These are phyloP conservation scores for Linyphia triangularis DNA, from an alignment of 2,888 invertebrate species.

Conservation along the genomic window DNA sequence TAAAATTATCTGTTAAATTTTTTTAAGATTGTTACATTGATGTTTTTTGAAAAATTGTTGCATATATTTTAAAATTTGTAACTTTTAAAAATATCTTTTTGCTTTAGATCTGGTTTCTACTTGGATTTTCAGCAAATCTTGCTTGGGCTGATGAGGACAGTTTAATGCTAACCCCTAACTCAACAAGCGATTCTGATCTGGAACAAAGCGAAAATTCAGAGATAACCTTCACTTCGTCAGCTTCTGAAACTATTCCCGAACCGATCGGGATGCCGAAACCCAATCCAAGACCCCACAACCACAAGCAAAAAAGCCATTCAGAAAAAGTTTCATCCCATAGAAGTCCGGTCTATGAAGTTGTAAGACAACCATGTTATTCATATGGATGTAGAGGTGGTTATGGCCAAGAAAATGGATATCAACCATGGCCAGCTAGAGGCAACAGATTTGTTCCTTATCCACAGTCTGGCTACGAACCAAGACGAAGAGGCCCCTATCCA, in stretches of 20 bases:
- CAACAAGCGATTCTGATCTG: constrained; percentile 15
- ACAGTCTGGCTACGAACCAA: constrained; percentile 14
- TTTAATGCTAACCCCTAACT: neutral
- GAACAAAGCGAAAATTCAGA: constrained; percentile 34
- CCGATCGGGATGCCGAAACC: constrained; percentile 56
- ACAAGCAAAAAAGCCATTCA: constrained; percentile 36
- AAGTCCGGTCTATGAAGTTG: constrained; percentile 61
- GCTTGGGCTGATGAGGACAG: constrained; percentile 40
- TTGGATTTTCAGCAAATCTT: neutral
- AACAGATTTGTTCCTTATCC: constrained; percentile 58
- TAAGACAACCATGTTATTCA: constrained; percentile 57
- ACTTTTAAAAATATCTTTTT: neutral
- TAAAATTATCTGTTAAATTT: no score
- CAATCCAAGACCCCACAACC: constrained; percentile 30
- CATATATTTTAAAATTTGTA: constrained; percentile 5
- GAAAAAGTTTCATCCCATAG: constrained; percentile 46
- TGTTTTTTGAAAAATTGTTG: neutral
- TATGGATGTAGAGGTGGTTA: constrained; percentile 38
- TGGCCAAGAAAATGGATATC: neutral
- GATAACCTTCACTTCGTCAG: constrained; percentile 19
- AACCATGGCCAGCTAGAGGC: constrained; percentile 39
- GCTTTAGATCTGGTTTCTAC: constrained; percentile 10
- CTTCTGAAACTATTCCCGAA: constrained; percentile 19
- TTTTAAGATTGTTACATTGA: neutral
- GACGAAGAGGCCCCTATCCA: constrained; percentile 51